phyloP scores from a whole-genome alignment of 2,888 invertebrate species.

The Eupithecia subumbrata region DNA sequence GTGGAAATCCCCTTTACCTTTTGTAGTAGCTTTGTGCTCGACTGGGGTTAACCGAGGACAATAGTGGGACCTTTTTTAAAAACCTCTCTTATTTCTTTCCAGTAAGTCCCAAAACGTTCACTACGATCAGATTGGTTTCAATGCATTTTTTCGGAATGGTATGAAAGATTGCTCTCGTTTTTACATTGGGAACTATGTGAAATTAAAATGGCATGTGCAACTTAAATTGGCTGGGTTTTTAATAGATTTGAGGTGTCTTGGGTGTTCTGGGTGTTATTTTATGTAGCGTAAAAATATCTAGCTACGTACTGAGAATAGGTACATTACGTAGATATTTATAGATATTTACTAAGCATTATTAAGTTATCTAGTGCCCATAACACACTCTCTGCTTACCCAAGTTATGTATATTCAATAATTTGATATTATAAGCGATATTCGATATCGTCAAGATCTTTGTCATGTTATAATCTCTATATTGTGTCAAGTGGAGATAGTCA shows the following conservation, averaged over 20 bases:
- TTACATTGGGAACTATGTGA: neutral
- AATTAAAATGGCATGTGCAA: neutral
- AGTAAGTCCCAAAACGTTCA: slow-evolving; percentile 61
- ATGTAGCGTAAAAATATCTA: no score
- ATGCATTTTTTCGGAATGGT: slow-evolving; percentile 15
- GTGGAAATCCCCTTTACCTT: slow-evolving; percentile 76
- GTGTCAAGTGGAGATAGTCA: neutral
- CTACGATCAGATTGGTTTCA: slow-evolving; percentile 58
- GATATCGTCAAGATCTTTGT: neutral
- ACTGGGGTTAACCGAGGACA: slow-evolving; percentile 77
- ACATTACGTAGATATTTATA: no score
- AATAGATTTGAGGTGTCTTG: neutral
- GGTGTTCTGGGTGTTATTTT: no score
- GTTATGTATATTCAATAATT: neutral
- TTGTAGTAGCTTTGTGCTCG: slow-evolving; percentile 75
- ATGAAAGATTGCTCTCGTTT: neutral
- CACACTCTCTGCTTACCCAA: no score
- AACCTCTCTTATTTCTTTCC: slow-evolving; percentile 62
- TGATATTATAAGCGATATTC: neutral
- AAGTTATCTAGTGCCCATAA: no score
- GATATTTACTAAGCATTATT: no score
- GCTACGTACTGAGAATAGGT: no score
- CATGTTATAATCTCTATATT: neutral
- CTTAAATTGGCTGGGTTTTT: no score
- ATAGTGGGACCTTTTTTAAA: slow-evolving; percentile 67